Base-by-base conservation (phyloP, 2,888 invertebrate genomes). In the Synergus japonicus region DNA sequence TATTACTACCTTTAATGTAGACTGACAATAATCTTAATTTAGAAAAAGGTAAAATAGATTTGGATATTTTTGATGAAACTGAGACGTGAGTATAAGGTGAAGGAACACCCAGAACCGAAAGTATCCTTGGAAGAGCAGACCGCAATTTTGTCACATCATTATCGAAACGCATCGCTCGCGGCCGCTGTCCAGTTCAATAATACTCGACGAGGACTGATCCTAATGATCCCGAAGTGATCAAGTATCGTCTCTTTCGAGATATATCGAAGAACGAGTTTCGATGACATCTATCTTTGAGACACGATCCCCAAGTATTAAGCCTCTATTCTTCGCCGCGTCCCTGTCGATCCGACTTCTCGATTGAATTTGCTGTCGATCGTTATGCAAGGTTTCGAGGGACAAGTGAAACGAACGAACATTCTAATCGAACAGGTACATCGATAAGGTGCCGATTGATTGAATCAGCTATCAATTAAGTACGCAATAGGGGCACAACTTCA, bases 141-240 rank as follows among this genome's bases (percentile, higher is more conserved):
- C 69, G 81, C 76, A 82, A 82, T 85, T 87, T 86, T 83, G 85
- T 87, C 86, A 81, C 83, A 85, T 87, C 86, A 87, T 86, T 86
- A 85, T 84, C 82, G 79, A 77, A 78, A 82, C 78, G 81, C 78
- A 82, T 85, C 83, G 81, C 78, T 81, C 65, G 78, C 77, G 78
- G 78, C 76, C 67, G 79, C 77, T 67, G 76, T 77, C 49, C 58
- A 76, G 46, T 78, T 83, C 77, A 49, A 78, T 79, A 83, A 84
- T 82, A 81, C 80, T 80, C 79, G 77, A 54, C 49, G 54, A 60
- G 54, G 22, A 15, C 22, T 58, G 79, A 65, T 79, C 79, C 81
- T 86, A 86, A 86, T 84, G 86, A 86, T 85, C 83, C 77, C 67
- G 82, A 81, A 83, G 81, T 87, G 87, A 73, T 73, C 73, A 73